Evolutionary conservation across 2,797 vertebrate genomes (phyloP), one percentile per base, ranked within the genome.

Genomic region (Sebastes alutus): DNA sequence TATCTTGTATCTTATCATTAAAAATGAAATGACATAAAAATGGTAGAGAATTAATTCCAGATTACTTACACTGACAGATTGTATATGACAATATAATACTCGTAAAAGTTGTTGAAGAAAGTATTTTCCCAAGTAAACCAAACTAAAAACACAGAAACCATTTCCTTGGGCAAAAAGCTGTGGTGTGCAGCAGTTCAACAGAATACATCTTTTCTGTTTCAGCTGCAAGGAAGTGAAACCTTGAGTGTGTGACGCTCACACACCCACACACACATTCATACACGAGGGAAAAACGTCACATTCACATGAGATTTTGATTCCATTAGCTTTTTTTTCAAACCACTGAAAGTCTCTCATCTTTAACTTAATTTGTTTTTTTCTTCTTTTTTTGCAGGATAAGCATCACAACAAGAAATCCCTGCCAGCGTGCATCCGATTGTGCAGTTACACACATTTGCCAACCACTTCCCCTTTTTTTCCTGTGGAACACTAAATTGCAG

Each of bases 181-280:
- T 27, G 20, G 64, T 32, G 4, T 38, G 2, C 72, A 80, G 18
- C 52, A 49, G 27, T 25, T 78, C 0, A 25, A n/a, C 25, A 18
- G 7, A 62, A 58, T 9, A 9, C 0, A 0, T 59, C 12, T 65
- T 84, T 66, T 80, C 29, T 4, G 6, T 86, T 82, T 82, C 6
- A 52, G 75, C 6, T 61, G 75, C 35, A 69, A 73, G 90, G 92
- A 93, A 93, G 88, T 92, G 92, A 93, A 92, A 93, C 85, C 14
- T 5, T 11, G 38, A 77, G 52, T 75, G 63, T 87, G 69, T 72
- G 65, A 81, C 65, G 25, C 18, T 61, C 3, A 58, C 46, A 54
- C 49, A 52, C 42, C 16, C 27, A 42, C 32, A 64, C 27, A 42
- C 29, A 64, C 14, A 58, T 6, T 69, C 20, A 46, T 5, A 18